Evolutionary conservation across 1,140 invertebrate species (phyloP).

Genomic region (Diuraphis noxia): DNA sequence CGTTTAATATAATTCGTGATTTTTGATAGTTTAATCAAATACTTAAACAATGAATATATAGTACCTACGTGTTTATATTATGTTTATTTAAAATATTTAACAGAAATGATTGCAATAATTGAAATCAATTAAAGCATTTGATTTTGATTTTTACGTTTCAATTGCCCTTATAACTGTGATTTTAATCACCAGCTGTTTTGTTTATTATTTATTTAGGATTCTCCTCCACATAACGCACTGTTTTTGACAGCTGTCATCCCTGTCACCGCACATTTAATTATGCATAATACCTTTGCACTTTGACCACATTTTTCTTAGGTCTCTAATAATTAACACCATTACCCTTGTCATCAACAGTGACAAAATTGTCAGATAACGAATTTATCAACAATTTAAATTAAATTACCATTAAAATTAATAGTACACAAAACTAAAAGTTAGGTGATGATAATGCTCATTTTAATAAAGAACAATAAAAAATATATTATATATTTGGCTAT

Average conservation of each 20-base stretch:
- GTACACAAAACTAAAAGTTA: background rate
- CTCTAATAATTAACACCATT: slow-evolving; percentile 26
- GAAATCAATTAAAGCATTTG: background rate
- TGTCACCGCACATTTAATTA: background rate
- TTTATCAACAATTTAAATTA: background rate
- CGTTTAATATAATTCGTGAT: background rate
- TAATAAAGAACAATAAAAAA: background rate
- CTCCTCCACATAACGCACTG: background rate
- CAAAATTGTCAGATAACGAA: background rate
- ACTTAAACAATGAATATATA: background rate
- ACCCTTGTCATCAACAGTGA: background rate
- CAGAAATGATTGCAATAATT: background rate
- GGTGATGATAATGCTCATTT: background rate
- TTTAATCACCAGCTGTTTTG: background rate
- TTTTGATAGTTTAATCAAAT: background rate
- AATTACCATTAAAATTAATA: background rate
- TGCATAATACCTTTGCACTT: background rate
- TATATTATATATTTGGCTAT: background rate
- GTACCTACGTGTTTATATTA: background rate
- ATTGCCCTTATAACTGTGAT: background rate
- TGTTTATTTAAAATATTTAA: background rate
- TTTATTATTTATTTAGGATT: slow-evolving; percentile 23
- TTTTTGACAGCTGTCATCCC: slow-evolving; percentile 21
- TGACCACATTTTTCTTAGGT: slow-evolving; percentile 32
- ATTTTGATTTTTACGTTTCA: background rate